Conservation (phyloP, 2,113 vertebrate genomes). For the Anarhynchus alexandrinus region DNA sequence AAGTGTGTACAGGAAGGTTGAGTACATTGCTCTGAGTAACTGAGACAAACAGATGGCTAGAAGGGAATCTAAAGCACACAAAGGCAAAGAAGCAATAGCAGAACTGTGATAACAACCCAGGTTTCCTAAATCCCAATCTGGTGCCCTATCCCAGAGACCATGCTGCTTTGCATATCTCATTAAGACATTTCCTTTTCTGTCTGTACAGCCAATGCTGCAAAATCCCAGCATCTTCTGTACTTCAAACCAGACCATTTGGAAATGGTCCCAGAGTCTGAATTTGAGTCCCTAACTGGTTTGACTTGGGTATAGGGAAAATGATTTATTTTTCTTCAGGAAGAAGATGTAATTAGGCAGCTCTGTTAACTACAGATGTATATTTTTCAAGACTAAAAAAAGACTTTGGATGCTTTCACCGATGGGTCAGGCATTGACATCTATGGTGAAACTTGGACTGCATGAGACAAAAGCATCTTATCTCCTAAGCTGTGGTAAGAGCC, state of each 20-base stretch:
- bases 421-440: background rate
- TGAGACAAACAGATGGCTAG: slow-evolving; percentile 49
- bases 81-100: slow-evolving; percentile 3
- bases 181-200: slow-evolving; percentile 31
- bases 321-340: background rate
- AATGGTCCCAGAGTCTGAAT: background rate
- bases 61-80: background rate
- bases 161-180: background rate
- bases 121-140: slow-evolving; percentile 56
- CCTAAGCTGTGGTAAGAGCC: background rate
- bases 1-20: background rate
- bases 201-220: background rate
- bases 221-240: background rate
- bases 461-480: background rate
- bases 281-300: background rate
- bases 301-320: background rate
- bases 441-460: background rate
- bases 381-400: background rate
- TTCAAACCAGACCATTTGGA: background rate
- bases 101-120: background rate
- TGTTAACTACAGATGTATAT: background rate
- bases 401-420: background rate
- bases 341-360: background rate
- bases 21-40: slow-evolving; percentile 30
- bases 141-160: background rate